These are phyloP conservation scores for Machimus rusticus DNA, from an alignment of 2,888 invertebrate species.

Conservation along the genomic window DNA sequence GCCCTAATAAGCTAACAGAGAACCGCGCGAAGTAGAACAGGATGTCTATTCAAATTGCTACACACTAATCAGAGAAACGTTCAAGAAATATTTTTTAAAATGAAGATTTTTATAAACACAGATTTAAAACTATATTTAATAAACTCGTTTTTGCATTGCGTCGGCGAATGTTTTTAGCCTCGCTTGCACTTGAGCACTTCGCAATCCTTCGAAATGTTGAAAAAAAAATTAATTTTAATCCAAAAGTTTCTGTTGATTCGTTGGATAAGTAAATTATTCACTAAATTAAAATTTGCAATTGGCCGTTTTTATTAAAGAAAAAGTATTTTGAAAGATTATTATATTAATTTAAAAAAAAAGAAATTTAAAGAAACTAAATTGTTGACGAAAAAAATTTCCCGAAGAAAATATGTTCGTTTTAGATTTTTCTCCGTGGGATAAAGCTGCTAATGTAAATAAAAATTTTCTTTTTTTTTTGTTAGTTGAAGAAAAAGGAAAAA, in stretches of 20 bases:
- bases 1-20: neutral
- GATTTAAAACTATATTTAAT: constrained; percentile 15
- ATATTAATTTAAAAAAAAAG: neutral
- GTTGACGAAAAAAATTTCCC: neutral
- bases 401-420: neutral
- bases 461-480: neutral
- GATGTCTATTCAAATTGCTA: constrained; percentile 1
- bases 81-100: constrained; percentile 29
- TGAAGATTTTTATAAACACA: constrained; percentile 11
- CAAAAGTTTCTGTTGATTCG: neutral
- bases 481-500: neutral
- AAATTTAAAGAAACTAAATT: neutral
- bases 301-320: neutral
- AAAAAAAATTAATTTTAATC: neutral
- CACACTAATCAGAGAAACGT: neutral
- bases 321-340: neutral
- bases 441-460: constrained; percentile 29
- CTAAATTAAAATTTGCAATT: neutral
- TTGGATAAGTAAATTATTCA: neutral
- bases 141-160: neutral
- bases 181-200: neutral
- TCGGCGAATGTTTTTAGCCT: neutral
- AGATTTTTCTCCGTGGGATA: neutral
- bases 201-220: neutral
- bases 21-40: neutral